phyloP scores from a whole-genome alignment of 2,113 vertebrate species.

The Leucoraja erinaceus region DNA sequence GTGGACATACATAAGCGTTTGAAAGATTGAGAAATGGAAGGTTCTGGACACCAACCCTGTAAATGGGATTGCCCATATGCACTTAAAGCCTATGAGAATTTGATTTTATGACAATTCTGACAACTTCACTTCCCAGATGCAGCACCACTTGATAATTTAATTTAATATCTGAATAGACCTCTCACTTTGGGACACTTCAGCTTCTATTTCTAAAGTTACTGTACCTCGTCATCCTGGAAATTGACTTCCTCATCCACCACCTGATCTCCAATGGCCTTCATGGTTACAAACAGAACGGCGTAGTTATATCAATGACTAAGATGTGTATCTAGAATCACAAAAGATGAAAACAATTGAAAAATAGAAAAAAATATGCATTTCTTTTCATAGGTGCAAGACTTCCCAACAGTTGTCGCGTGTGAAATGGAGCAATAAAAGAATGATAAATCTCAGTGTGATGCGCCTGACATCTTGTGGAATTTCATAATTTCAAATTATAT shows the following conservation, averaged over 20 bases:
- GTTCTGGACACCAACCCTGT: too few species aligned
- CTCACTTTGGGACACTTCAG: not conserved
- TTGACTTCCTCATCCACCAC: slow-evolving; percentile 72
- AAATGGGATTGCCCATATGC: too few species aligned
- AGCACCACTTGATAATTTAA: too few species aligned
- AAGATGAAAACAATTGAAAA: not conserved
- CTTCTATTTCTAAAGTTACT: not conserved
- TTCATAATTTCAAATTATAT: not conserved
- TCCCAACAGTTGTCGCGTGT: not conserved
- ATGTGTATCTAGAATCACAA: not conserved
- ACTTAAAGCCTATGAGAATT: too few species aligned
- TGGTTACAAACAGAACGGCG: slow-evolving; percentile 45
- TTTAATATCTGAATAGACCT: not conserved
- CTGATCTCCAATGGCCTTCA: slow-evolving; percentile 80
- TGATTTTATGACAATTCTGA: too few species aligned
- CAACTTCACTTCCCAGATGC: too few species aligned
- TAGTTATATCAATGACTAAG: not conserved
- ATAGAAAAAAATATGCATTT: not conserved
- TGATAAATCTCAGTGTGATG: not conserved
- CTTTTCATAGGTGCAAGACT: not conserved
- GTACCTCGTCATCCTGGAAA: slow-evolving; percentile 83
- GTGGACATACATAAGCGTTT: too few species aligned
- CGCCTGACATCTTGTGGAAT: not conserved
- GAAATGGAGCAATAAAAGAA: not conserved
- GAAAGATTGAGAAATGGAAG: too few species aligned